Percentiles rank a stretch among this genome's conserved stretches.
phyloP scores from a whole-genome alignment of 1,140 invertebrate species.

The Hesperophylax magnus region DNA sequence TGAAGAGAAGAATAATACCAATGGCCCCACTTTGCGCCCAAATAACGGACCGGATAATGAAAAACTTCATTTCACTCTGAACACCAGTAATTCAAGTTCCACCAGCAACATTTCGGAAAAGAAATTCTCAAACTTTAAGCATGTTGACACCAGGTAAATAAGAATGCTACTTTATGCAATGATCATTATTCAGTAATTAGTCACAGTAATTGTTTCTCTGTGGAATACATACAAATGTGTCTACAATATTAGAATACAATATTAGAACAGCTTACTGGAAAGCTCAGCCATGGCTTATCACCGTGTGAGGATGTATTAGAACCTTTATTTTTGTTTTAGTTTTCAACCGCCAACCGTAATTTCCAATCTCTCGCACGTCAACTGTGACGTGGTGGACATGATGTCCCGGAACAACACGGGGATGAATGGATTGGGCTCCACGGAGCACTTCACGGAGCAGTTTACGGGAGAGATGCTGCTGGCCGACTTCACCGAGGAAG shows the following conservation, averaged over 20 bases:
- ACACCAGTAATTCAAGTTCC: constrained; percentile 55
- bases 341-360: constrained; percentile 67
- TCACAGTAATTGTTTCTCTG: too few relatives aligned
- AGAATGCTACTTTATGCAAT: neutral
- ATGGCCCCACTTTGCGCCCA: neutral
- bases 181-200: too few relatives aligned
- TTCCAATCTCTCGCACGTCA: constrained; percentile 62
- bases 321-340: constrained; percentile 57
- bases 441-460: constrained; percentile 60
- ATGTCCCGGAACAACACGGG: constrained; percentile 44
- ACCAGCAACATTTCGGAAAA: constrained; percentile 54
- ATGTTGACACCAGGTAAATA: constrained; percentile 51
- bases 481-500: constrained; percentile 75
- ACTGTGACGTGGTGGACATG: constrained; percentile 60
- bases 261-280: too few relatives aligned
- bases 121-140: constrained; percentile 48
- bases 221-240: too few relatives aligned
- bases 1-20: constrained; percentile 40
- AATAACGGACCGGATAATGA: constrained; percentile 46
- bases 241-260: too few relatives aligned
- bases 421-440: constrained; percentile 40
- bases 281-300: too few relatives aligned
- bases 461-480: constrained; percentile 65
- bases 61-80: constrained; percentile 36
- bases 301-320: too few relatives aligned